phyloP scores from a whole-genome alignment of 2,113 vertebrate genomes.

The Pholis gunnellus region DNA sequence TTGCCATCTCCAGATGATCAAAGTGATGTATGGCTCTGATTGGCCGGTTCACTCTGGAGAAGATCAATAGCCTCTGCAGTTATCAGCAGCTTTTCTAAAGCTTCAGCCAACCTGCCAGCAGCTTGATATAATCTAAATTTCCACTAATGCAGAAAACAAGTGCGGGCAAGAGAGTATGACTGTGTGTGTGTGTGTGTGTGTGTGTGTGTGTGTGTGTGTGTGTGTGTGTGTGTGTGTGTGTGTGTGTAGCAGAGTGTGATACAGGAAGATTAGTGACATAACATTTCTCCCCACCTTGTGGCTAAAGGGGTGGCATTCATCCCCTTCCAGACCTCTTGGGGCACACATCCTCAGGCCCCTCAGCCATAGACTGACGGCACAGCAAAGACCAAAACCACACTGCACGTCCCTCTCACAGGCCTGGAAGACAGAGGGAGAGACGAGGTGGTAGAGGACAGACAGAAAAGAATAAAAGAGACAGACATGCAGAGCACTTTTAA shows the following conservation, averaged over 20 bases:
- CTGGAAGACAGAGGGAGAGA: conserved; percentile 75
- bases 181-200: conserved; percentile 2
- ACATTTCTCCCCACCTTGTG: conserved; percentile 86
- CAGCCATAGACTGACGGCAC: conserved; percentile 93
- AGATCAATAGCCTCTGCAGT: conserved; percentile 76
- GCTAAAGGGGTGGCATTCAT: conserved; percentile 91
- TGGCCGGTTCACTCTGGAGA: conserved; percentile 19
- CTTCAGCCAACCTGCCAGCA: conserved; percentile 49
- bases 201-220: conserved; percentile 16
- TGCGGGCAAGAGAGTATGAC: not conserved
- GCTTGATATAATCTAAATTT: conserved; percentile 55
- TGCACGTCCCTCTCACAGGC: conserved; percentile 90
- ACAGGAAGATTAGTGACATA: conserved; percentile 13
- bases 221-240: conserved; percentile 15
- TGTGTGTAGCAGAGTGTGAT: not conserved
- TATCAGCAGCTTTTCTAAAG: conserved; percentile 75
- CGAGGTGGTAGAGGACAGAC: not conserved
- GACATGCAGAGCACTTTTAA: not conserved
- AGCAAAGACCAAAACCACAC: conserved; percentile 89
- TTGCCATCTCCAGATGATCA: conserved; percentile 48
- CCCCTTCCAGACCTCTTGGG: conserved; percentile 89
- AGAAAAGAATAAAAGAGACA: not conserved
- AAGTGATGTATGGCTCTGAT: conserved; percentile 70
- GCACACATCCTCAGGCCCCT: conserved; percentile 91
- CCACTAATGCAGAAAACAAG: not conserved